Percentiles rank a stretch among this genome's conserved stretches.
phyloP scores from a whole-genome alignment of 2,888 invertebrate species.

The Allophyes oxyacanthae region DNA sequence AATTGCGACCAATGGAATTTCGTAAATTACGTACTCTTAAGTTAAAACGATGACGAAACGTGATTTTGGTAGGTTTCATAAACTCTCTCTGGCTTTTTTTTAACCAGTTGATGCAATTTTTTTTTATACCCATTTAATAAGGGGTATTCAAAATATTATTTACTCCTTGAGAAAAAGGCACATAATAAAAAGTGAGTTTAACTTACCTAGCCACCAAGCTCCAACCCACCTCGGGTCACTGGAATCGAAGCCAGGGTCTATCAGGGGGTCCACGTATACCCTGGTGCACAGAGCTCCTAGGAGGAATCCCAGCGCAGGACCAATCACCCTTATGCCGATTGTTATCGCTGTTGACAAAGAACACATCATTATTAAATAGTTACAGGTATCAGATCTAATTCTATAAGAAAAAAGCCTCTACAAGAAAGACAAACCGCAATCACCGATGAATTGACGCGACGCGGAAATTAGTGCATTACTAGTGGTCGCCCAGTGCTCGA shows the following conservation, averaged over 20 bases:
- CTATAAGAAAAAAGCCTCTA: not conserved
- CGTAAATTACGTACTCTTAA: too few relatives aligned
- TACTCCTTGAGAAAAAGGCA: not conserved
- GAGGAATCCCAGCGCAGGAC: conserved; percentile 97
- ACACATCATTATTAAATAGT: conserved; percentile 14
- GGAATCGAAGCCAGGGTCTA: conserved; percentile 93
- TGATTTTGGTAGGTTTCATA: too few relatives aligned
- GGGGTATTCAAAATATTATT: too few relatives aligned
- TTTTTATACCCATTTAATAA: too few relatives aligned
- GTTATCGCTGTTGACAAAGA: conserved; percentile 92
- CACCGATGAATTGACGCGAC: too few relatives aligned
- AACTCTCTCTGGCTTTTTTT: too few relatives aligned
- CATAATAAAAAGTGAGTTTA: not conserved
- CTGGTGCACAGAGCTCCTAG: conserved; percentile 96
- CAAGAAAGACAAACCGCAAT: too few relatives aligned
- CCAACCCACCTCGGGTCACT: conserved; percentile 97
- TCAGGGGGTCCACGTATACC: conserved; percentile 94
- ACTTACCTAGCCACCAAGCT: conserved; percentile 98
- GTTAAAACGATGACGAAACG: too few relatives aligned
- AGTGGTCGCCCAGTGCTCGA: too few relatives aligned
- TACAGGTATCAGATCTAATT: not conserved
- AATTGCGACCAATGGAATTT: too few relatives aligned
- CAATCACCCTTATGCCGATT: conserved; percentile 96
- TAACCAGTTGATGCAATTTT: too few relatives aligned
- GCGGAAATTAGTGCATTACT: too few relatives aligned